Evolutionary conservation across 2,113 vertebrate genomes (phyloP), one percentile per base, ranked within the genome.

Genomic region (Oryzias curvinotus): DNA sequence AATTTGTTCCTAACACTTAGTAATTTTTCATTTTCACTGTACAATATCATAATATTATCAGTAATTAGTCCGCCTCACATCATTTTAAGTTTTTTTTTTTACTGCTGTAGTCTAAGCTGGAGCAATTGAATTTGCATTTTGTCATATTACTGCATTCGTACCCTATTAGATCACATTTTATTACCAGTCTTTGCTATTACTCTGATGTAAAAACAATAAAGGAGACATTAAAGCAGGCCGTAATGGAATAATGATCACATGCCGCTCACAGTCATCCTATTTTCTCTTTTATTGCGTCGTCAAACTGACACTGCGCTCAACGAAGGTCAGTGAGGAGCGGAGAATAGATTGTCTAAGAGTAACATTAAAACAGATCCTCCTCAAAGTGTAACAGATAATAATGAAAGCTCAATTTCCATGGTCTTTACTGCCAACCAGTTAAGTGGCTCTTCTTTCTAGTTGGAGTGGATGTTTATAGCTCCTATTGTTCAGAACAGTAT

Each of bases 351-450:
- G 60, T 52, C 55, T 75, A 56, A 7, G 10, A 77, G 68, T 65
- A 21, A 72, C 57, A 62, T 70, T 80, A 83, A 83, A 86, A 80
- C 69, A 7, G 45, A 25, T 52, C 25, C n/a, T 85, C 87, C 79
- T 77, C 65, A 73, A 81, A 79, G 47, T 75, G 65, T 62, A 73
- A 67, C 75, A 48, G 71, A 77, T 84, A 83, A 83, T 73, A 78
- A 76, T 75, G 65, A 75, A 75, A 68, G 71, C 72, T 75, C 81
- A 57, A 85, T 84, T 81, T 80, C 68, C 71, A 78, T 71, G 80
- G 81, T 83, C 66, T 85, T 79, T 72, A 83, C 28, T 72, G 73
- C 47, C 60, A 53, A 61, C 69, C 62, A 69, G 57, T 80, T 71
- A 81, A 88, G 69, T 76, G 72, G 28, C 58, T 78, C 62, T 71